Evolutionary conservation across 2,113 vertebrate genomes (phyloP).

Genomic region (Felis catus): F.catus_Fca126_mat1.0 CM031417.1:38196001-38196500

Average conservation of each 20-base stretch:
- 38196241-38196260: not conserved
- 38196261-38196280: too few relatives aligned
- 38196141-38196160: not conserved
- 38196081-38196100: slow-evolving; percentile 59
- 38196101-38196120: slow-evolving; percentile 52
- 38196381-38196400: not conserved
- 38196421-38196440: not conserved
- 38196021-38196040: slow-evolving; percentile 71
- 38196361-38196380: not conserved
- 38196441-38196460: not conserved
- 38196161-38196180: not conserved
- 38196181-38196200: not conserved
- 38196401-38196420: not conserved
- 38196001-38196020: slow-evolving; percentile 7
- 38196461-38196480: not conserved
- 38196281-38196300: not conserved
- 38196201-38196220: not conserved
- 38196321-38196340: not conserved
- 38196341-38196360: not conserved
- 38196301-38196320: not conserved
- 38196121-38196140: slow-evolving; percentile 5
- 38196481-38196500: not conserved
- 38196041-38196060: slow-evolving; percentile 62
- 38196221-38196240: rapidly evolving
- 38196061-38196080: slow-evolving; percentile 24